Evolutionary conservation across 2,797 vertebrate genomes (phyloP).

Genomic region (Acrossocheilus wenchowensis): DNA sequence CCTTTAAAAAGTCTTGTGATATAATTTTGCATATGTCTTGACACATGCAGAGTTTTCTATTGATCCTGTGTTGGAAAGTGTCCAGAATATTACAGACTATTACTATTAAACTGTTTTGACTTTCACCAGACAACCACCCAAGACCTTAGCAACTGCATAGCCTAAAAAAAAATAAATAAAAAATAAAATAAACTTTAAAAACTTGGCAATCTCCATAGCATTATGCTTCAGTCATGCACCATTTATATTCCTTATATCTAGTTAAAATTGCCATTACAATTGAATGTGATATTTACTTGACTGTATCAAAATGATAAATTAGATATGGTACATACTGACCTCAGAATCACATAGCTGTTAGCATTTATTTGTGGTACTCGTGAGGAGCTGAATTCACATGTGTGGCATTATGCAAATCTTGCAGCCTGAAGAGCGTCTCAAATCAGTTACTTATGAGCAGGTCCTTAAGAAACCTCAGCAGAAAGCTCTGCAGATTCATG

Average conservation of each 20-base stretch:
- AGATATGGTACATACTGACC: not conserved
- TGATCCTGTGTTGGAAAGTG: not conserved
- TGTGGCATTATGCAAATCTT: not conserved
- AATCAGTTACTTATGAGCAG: constrained; percentile 2
- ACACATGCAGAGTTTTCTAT: no score
- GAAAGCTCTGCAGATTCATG: not conserved
- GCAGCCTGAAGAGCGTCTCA: not conserved
- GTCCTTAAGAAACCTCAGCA: not conserved
- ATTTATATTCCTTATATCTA: not conserved
- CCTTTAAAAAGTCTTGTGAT: no score
- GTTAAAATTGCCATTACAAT: not conserved
- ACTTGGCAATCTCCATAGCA: not conserved
- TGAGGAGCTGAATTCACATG: not conserved
- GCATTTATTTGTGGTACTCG: not conserved
- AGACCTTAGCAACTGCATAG: not conserved
- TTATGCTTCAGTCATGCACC: not conserved
- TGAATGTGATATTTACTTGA: not conserved
- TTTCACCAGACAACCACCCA: not conserved
- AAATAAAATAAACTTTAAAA: not conserved
- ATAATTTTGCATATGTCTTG: no score
- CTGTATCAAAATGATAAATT: not conserved
- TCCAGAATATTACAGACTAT: not conserved
- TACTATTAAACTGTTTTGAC: not conserved
- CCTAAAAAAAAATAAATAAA: not conserved
- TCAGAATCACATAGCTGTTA: not conserved